Percentiles rank a stretch among this genome's conserved stretches.
Evolutionary conservation across 2,113 vertebrate genomes (phyloP).

Genomic region (Scophthalmus maximus): DNA sequence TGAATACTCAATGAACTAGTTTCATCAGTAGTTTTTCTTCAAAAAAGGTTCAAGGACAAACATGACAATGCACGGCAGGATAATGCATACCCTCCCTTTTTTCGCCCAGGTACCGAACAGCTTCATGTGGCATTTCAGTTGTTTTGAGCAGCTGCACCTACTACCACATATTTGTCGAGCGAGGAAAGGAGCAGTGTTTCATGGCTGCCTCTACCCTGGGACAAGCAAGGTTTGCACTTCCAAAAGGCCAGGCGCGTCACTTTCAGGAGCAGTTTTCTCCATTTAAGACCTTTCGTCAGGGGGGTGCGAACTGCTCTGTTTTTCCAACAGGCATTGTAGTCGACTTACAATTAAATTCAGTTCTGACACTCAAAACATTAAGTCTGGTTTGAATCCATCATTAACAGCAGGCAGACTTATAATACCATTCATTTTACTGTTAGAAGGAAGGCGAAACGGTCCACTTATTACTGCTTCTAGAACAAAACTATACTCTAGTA

Average conservation of each 20-base stretch:
- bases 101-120: slow-evolving; percentile 1
- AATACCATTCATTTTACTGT: not conserved
- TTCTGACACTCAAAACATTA: not conserved
- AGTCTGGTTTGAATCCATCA: too few relatives aligned
- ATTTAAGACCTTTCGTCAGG: not conserved
- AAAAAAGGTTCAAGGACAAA: slow-evolving; percentile 57
- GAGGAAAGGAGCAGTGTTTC: not conserved
- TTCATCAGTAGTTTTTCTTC: slow-evolving; percentile 67
- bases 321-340: too few relatives aligned
- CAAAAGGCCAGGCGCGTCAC: not conserved
- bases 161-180: not conserved
- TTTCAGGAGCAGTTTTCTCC: not conserved
- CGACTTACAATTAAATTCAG: not conserved
- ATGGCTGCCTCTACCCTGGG: not conserved
- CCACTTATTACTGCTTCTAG: too few relatives aligned
- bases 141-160: slow-evolving; percentile 6
- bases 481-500: not conserved
- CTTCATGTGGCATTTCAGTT: slow-evolving; percentile 2
- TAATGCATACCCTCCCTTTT: slow-evolving; percentile 17
- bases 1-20: slow-evolving; percentile 73
- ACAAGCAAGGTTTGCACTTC: not conserved
- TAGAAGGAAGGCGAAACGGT: not conserved
- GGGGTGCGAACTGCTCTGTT: too few relatives aligned
- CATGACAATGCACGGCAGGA: slow-evolving; percentile 39
- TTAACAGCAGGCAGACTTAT: not conserved